Percentiles rank a stretch among this genome's conserved stretches.
Evolutionary conservation across 53 echinoderm and acorn worm genomes (phyloP).

Genomic region (Holothuria scabra): DNA sequence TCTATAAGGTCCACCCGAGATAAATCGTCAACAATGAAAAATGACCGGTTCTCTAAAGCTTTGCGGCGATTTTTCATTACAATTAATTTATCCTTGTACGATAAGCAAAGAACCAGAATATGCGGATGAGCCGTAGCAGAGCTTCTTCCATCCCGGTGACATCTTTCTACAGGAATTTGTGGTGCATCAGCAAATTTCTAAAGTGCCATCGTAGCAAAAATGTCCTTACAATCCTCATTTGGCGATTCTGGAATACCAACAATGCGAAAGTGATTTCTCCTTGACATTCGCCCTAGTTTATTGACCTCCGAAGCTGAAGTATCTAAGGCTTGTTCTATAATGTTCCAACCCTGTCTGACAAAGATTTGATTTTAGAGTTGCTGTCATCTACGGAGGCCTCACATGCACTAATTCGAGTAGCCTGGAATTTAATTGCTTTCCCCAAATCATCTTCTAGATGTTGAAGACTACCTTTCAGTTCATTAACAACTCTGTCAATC

Average conservation of each 20-base stretch:
- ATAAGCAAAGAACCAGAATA: not conserved
- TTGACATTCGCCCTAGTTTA: not conserved
- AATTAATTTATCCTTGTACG: not conserved
- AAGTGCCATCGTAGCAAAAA: not conserved
- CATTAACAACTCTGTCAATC: too few relatives aligned
- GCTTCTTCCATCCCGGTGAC: too few relatives aligned
- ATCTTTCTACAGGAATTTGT: too few relatives aligned
- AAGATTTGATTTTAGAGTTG: too few relatives aligned
- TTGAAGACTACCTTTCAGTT: too few relatives aligned
- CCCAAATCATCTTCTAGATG: too few relatives aligned
- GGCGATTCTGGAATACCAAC: not conserved
- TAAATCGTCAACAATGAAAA: constrained; percentile 18
- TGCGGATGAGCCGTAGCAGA: not conserved
- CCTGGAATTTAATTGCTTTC: too few relatives aligned
- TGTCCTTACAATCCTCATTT: not conserved
- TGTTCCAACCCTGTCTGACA: not conserved
- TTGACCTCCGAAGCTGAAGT: not conserved
- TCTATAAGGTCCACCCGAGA: not conserved
- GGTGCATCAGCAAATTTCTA: too few relatives aligned
- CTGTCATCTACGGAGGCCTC: too few relatives aligned
- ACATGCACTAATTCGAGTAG: too few relatives aligned
- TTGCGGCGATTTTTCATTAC: not conserved
- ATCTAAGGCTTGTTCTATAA: too few relatives aligned
- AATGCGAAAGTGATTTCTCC: not conserved
- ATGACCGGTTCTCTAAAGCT: not conserved